Base-by-base conservation (phyloP, 2,113 vertebrate species). In the Chaetops frenatus region DNA sequence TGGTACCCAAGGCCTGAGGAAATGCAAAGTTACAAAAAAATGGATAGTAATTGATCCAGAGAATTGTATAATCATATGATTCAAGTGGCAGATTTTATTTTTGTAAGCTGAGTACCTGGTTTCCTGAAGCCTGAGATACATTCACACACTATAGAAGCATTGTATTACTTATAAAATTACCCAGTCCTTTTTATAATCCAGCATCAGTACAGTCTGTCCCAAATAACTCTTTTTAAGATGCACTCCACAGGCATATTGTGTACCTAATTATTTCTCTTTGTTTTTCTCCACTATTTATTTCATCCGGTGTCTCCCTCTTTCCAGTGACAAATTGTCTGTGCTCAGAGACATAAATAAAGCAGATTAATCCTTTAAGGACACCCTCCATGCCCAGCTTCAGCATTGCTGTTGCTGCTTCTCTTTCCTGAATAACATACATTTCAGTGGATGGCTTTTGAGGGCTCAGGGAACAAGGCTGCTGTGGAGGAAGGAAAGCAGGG, bases 151-250 rank as follows among this genome's bases (percentile, higher is more conserved):
- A 70, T 35, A 67, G 80, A 81, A 92, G 83, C 85, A 92, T 95
- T 92, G 74, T 93, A 92, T 94, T 81, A 72, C 85, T 93, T 86
- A 81, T 42, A 92, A 94, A 96, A 96, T 93, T 84, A 95, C 60
- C 82, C 82, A 74, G 69, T 78, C 69, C 72, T 95, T 97, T 95
- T 94, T 96, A 81, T 83, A 94, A 84, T 90, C 79, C 80, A 76
- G 67, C 40, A 92, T 67, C 79, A 88, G 90, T 86, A 96, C 90
- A 93, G 77, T 31, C 80, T 93, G 93, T 92, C 90, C 82, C 77
- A 94, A 94, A 86, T 84, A 95, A 88, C 48, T 90, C 88, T 90
- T 96, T 94, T 93, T 88, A 90, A 95, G 86, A 90, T 81, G 90
- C 65, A 71, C 44, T 90, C 86, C 88, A 88, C n/a, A 74, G 79